These are phyloP conservation scores for Chrosomus eos DNA, from an alignment of 2,797 vertebrate genomes.

Conservation along the genomic window DNA sequence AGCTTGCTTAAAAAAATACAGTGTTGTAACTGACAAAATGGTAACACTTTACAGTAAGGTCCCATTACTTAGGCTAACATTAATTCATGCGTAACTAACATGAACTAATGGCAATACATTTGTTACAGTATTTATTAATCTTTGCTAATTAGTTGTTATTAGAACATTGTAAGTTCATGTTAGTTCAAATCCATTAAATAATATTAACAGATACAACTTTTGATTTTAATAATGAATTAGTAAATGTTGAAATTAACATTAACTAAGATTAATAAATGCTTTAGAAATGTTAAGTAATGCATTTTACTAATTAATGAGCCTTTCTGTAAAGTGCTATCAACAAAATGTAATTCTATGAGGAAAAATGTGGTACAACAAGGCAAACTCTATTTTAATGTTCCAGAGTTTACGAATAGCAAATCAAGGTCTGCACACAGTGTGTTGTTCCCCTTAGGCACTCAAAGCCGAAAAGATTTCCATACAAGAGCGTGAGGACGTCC, in stretches of 20 bases:
- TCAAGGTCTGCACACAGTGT: slow-evolving; percentile 50
- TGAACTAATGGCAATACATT: neutral
- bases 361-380: neutral
- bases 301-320: neutral
- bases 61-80: neutral
- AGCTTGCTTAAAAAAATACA: neutral
- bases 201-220: neutral
- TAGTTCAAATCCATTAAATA: neutral
- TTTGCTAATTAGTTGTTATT: neutral
- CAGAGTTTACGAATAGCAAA: slow-evolving; percentile 40
- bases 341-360: slow-evolving; percentile 2
- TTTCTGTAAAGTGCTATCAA: neutral
- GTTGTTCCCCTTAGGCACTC: slow-evolving; percentile 73
- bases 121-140: neutral
- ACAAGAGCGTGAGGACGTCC: slow-evolving; percentile 58
- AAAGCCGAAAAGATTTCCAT: slow-evolving; percentile 64
- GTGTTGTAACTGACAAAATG: neutral
- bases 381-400: neutral
- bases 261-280: neutral
- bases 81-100: neutral
- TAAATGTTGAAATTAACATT: neutral
- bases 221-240: neutral
- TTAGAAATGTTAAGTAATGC: neutral
- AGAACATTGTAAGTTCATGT: neutral
- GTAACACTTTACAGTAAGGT: neutral